A percentile compares a stretch with the other conserved stretches of the same genome.
phyloP scores from a whole-genome alignment of 1,140 invertebrate species.

The Proales similis region DNA sequence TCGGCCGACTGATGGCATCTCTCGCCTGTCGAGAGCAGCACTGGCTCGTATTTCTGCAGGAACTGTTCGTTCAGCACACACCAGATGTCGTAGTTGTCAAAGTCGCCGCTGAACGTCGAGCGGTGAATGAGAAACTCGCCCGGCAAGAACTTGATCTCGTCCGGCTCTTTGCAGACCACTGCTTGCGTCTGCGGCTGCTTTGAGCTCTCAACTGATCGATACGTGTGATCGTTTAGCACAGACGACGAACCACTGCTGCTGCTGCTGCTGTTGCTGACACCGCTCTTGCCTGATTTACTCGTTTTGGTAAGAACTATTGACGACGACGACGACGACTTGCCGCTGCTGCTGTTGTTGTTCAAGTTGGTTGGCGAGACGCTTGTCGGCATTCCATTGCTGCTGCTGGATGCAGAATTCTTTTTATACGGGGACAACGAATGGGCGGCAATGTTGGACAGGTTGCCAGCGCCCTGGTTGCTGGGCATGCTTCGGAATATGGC shows the following conservation, averaged over 20 bases:
- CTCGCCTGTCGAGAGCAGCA: conserved; percentile 27
- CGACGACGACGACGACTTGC: too few species aligned
- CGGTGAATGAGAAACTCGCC: conserved; percentile 34
- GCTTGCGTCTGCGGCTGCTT: neutral
- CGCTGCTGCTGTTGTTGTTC: too few species aligned
- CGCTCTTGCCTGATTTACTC: neutral
- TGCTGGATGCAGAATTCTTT: too few species aligned
- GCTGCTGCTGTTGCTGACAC: neutral
- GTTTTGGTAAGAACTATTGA: too few species aligned
- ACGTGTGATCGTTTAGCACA: conserved; percentile 27
- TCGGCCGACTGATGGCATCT: conserved; percentile 33
- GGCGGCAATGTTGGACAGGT: too few species aligned
- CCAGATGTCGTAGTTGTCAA: conserved; percentile 37
- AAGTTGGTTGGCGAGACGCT: too few species aligned
- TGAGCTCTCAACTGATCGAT: neutral
- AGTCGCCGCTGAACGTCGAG: conserved; percentile 34
- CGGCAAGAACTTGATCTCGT: conserved; percentile 11
- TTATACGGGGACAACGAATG: too few species aligned
- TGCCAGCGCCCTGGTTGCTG: neutral
- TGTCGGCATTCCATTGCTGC: too few species aligned
- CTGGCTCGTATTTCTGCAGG: conserved; percentile 35
- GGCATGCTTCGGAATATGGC: conserved; percentile 30
- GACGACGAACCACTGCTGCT: neutral
- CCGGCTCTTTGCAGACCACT: too few species aligned
- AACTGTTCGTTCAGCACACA: conserved; percentile 30